Conservation (phyloP, 2,797 vertebrate genomes). For the Acridotheres tristis region DNA sequence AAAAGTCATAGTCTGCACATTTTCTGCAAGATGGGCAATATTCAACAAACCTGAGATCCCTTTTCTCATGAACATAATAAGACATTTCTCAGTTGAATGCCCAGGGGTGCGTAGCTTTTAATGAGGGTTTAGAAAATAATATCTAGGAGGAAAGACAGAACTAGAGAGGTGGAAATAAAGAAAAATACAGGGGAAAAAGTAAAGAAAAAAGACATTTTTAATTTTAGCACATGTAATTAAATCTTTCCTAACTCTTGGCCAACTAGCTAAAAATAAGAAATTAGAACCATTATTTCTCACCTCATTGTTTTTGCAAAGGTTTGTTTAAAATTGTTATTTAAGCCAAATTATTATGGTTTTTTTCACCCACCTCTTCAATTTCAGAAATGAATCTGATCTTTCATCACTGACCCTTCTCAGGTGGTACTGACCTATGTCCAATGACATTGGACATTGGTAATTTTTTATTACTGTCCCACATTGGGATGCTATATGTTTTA, state of each 20-base stretch:
- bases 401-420: neutral
- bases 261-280: neutral
- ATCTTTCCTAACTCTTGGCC: neutral
- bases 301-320: neutral
- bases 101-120: slow-evolving; percentile 4
- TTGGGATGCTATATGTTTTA: neutral
- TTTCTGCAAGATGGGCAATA: slow-evolving; percentile 39
- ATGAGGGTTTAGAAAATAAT: slow-evolving; percentile 13
- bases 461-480: neutral
- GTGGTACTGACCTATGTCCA: neutral
- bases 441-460: neutral
- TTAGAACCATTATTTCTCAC: neutral
- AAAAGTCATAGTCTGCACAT: slow-evolving; percentile 44
- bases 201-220: neutral
- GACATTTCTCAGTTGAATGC: slow-evolving; percentile 25
- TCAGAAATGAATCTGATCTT: neutral
- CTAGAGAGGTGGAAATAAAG: neutral
- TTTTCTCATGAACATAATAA: slow-evolving; percentile 45
- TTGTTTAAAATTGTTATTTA: neutral
- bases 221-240: neutral
- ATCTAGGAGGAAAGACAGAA: neutral
- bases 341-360: neutral
- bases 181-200: neutral
- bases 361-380: neutral
- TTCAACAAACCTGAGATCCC: slow-evolving; percentile 22